phyloP scores from a whole-genome alignment of 2,113 vertebrate genomes.

The Apistogramma diplotaenia region DNA sequence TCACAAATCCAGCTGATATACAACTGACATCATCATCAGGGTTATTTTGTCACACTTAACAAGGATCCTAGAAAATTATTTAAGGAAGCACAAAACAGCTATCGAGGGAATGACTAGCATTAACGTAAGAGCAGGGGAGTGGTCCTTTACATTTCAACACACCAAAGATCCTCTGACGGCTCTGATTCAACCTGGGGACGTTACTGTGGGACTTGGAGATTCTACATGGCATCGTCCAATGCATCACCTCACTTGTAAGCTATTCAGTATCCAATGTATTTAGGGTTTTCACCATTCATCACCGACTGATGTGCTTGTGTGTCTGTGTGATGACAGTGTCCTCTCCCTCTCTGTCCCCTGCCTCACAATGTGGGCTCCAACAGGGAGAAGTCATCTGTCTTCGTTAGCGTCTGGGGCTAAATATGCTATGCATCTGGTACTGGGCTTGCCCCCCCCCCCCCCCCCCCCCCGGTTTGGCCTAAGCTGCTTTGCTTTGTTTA shows the following conservation, averaged over 20 bases:
- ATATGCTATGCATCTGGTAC: slow-evolving; percentile 76
- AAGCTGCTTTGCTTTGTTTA: slow-evolving; percentile 63
- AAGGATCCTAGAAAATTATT: not conserved
- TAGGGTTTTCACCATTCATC: slow-evolving; percentile 51
- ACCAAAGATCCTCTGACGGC: not conserved
- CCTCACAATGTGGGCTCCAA: slow-evolving; percentile 50
- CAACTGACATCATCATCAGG: not conserved
- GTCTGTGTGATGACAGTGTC: slow-evolving; percentile 61
- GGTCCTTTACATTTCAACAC: not conserved
- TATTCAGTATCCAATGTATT: slow-evolving; percentile 35
- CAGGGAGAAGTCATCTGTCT: slow-evolving; percentile 73
- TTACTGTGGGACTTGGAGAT: not conserved
- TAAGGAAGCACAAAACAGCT: not conserved
- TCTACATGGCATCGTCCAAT: not conserved
- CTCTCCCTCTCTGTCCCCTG: slow-evolving; percentile 47
- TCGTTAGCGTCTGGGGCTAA: slow-evolving; percentile 74
- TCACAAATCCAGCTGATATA: not conserved
- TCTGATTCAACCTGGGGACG: not conserved
- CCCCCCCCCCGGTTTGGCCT: slow-evolving; percentile 13
- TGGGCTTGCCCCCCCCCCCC: slow-evolving; percentile 45
- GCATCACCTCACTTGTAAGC: not conserved
- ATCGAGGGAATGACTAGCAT: not conserved
- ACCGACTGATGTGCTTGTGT: slow-evolving; percentile 31
- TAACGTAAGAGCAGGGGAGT: not conserved
- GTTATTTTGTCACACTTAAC: not conserved